Conservation (phyloP, 2,797 vertebrate genomes). For the Oreochromis mossambicus region DNA sequence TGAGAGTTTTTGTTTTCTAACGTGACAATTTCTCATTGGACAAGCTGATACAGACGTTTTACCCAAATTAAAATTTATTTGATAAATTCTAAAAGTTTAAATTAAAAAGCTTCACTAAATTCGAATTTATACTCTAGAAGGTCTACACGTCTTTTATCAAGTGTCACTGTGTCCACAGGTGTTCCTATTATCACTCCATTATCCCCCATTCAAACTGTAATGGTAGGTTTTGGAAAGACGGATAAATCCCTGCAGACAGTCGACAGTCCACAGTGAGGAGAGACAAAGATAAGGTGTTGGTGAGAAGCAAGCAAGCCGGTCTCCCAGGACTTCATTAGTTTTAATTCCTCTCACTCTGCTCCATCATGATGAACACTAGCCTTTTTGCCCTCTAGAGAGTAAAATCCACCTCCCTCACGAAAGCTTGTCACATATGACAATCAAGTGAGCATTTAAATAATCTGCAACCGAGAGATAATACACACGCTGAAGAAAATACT, state of each 20-base stretch:
- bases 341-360: conserved; percentile 88
- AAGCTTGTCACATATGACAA: conserved; percentile 57
- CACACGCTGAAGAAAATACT: conserved; percentile 2
- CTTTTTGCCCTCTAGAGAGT: conserved; percentile 89
- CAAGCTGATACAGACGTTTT: not conserved
- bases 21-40: not conserved
- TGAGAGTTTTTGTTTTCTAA: not conserved
- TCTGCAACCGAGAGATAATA: conserved; percentile 16
- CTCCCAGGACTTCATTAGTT: conserved; percentile 95
- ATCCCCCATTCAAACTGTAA: not conserved
- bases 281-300: conserved; percentile 21
- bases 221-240: not conserved
- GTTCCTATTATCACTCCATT: not conserved
- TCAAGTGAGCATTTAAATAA: conserved; percentile 77
- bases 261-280: not conserved
- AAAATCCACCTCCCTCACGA: conserved; percentile 69
- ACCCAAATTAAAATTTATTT: not conserved
- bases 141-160: not conserved
- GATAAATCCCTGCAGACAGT: conserved; percentile 6
- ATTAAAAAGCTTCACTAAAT: not conserved
- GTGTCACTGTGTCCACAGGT: not conserved
- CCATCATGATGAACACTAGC: conserved; percentile 96
- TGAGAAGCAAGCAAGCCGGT: conserved; percentile 50
- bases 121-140: not conserved
- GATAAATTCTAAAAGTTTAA: not conserved